A percentile compares a stretch with the other conserved stretches of the same genome.
Conservation (phyloP, 2,888 invertebrate genomes). For the Punctoribates punctum region DNA sequence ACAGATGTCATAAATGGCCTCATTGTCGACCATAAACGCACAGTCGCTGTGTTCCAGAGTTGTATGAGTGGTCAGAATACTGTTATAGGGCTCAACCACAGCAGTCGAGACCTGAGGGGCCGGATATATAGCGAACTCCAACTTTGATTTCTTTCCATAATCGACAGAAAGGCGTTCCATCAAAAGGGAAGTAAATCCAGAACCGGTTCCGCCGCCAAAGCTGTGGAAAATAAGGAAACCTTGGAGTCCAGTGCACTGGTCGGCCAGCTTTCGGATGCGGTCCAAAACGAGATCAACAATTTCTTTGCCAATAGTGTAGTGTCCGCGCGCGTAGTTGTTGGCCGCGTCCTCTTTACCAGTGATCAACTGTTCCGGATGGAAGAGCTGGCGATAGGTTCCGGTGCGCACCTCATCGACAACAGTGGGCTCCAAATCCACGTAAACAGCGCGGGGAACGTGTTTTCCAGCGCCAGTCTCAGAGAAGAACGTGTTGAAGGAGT, state of each 20-base stretch:
- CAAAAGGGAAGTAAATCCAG: constrained; percentile 52
- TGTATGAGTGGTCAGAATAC: constrained; percentile 50
- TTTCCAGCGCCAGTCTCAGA: constrained; percentile 74
- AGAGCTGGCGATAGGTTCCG: constrained; percentile 55
- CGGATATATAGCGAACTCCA: constrained; percentile 52
- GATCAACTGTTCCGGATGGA: constrained; percentile 54
- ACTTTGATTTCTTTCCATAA: constrained; percentile 54
- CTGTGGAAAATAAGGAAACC: constrained; percentile 53
- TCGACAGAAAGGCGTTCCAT: constrained; percentile 55
- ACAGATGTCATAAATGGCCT: constrained; percentile 64
- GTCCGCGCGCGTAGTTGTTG: constrained; percentile 59
- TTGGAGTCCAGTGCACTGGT: constrained; percentile 53
- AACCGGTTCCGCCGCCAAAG: constrained; percentile 53
- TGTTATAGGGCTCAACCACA: constrained; percentile 51
- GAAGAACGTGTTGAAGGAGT: constrained; percentile 60
- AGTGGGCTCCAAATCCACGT: constrained; percentile 83
- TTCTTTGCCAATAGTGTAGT: constrained; percentile 68
- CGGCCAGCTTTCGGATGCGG: constrained; percentile 53
- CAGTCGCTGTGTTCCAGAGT: constrained; percentile 50
- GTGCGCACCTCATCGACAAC: constrained; percentile 63
- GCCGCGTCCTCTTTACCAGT: constrained; percentile 57
- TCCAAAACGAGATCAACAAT: constrained; percentile 56
- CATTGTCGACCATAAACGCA: constrained; percentile 59
- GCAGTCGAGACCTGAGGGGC: constrained; percentile 50
- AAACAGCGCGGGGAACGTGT: constrained; percentile 79